Evolutionary conservation across 1,140 invertebrate genomes (phyloP).

Genomic region (Pararge aegeria): DNA sequence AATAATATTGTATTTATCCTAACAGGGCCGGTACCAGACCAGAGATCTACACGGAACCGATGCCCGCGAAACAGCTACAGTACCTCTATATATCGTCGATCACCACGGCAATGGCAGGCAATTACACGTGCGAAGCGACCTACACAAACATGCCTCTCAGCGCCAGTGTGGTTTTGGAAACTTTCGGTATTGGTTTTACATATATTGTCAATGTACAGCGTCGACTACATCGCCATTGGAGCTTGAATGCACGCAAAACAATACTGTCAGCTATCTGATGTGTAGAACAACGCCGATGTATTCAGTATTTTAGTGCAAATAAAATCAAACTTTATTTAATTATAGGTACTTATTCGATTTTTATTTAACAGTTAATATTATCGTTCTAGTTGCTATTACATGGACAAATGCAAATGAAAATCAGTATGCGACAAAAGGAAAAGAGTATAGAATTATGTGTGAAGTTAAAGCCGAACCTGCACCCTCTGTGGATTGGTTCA

Average conservation of each 20-base stretch:
- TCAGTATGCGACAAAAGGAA: conserved; percentile 89
- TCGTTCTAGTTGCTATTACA: conserved; percentile 89
- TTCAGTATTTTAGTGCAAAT: neutral
- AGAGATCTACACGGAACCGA: conserved; percentile 83
- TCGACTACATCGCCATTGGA: neutral
- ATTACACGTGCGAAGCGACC: conserved; percentile 89
- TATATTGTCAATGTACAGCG: conserved; percentile 8
- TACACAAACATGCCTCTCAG: conserved; percentile 86
- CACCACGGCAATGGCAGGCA: conserved; percentile 87
- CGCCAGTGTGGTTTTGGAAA: conserved; percentile 85
- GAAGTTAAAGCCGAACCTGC: conserved; percentile 91
- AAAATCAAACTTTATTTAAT: neutral
- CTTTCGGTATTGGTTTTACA: conserved; percentile 83
- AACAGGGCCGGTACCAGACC: conserved; percentile 72
- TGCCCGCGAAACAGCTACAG: conserved; percentile 81
- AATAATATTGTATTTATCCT: neutral
- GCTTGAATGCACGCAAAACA: neutral
- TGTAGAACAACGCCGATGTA: neutral
- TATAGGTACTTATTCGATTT: neutral
- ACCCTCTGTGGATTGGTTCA: conserved; percentile 91
- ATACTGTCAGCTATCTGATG: neutral
- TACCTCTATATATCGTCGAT: conserved; percentile 88
- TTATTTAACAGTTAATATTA: conserved; percentile 26
- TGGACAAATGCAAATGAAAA: conserved; percentile 91
- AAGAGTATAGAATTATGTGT: conserved; percentile 89